Base-by-base conservation (phyloP, 2,888 invertebrate genomes). In the Lepidocyrtoides sp. region DNA sequence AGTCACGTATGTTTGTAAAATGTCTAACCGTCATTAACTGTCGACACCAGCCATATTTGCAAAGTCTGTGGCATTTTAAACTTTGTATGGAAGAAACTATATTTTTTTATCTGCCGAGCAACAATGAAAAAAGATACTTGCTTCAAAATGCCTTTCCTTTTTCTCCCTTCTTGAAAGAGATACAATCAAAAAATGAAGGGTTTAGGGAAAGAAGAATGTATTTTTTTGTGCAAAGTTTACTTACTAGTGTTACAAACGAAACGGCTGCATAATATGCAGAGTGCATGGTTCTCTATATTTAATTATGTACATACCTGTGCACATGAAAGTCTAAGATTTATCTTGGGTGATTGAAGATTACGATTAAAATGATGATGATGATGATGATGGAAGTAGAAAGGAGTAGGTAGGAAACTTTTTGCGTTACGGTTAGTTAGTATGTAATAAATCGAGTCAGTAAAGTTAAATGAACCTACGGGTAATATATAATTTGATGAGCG, bases 301-400 rank as follows among this genome's bases (percentile, higher is more conserved):
- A 17, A n/a, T 2, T 54, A 17, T 17, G 54, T 54, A 51, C 51
- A 5, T 54, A 54, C 17, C 17, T n/a, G 17, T 17, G 54, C 17
- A 17, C 17, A 54, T n/a, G 54, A 8, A 60, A 60, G 60, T 60
- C 60, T 23, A 26, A 60, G 60, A 26, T 60, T 60, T 60, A 26
- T 60, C 60, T 60, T 23, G 26, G 60, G 26, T 26, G 66, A 32
- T 32, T n/a, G 32, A 66, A 2, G 32, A 32, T 66, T 32, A n/a
- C n/a, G 66, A 66, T 66, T 29, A 66, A 17, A 20, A 57, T 2
- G 57, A 20, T n/a, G 57, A 57, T 29, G 32, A 32, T 60, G 60
- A 60, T 60, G 20, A 54, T 17, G 26, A 60, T 60, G 23, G 66
- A 66, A 66, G 66, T 66, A 29, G 66, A 66, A 66, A 66, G 32